phyloP scores from a whole-genome alignment of 35 echinoderm and acorn worm genomes.

The Nesometra sesokonis region DNA sequence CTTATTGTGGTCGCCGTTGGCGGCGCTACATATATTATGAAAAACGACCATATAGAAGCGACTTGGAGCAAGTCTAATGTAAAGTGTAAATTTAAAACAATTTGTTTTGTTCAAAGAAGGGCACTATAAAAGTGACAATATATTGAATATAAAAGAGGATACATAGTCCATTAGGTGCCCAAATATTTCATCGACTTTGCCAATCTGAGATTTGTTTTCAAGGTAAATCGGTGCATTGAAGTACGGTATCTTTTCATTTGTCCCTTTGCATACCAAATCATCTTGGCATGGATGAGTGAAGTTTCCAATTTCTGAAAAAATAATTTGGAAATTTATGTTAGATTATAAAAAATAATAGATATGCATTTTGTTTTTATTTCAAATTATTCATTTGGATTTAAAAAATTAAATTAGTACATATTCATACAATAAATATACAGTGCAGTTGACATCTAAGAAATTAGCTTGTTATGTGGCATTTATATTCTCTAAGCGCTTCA shows the following conservation, averaged over 20 bases:
- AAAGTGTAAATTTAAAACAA: neutral
- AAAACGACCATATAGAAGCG: too few relatives aligned
- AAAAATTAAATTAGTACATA: too few relatives aligned
- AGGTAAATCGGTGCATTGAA: conserved; percentile 95
- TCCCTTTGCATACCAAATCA: conserved; percentile 64
- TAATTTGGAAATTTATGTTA: too few relatives aligned
- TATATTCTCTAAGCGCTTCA: too few relatives aligned
- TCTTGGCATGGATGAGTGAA: conserved; percentile 83
- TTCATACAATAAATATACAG: too few relatives aligned
- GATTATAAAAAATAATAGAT: too few relatives aligned
- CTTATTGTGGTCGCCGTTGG: too few relatives aligned
- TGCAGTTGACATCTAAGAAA: neutral
- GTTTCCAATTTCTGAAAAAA: conserved; percentile 64
- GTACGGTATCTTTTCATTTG: conserved; percentile 86
- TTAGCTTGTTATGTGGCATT: too few relatives aligned
- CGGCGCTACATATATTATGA: too few relatives aligned
- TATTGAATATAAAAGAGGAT: conserved; percentile 47
- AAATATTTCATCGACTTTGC: conserved; percentile 98
- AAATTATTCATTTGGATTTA: too few relatives aligned
- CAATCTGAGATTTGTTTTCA: conserved; percentile 93
- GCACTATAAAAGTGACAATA: neutral
- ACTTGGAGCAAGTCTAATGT: too few relatives aligned
- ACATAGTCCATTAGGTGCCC: conserved; percentile 86
- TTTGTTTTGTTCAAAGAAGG: neutral
- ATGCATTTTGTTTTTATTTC: too few relatives aligned